A percentile compares a stretch with the other conserved stretches of the same genome.
phyloP scores from a whole-genome alignment of 2,888 invertebrate species.

The Tetrapedia diversipes region DNA sequence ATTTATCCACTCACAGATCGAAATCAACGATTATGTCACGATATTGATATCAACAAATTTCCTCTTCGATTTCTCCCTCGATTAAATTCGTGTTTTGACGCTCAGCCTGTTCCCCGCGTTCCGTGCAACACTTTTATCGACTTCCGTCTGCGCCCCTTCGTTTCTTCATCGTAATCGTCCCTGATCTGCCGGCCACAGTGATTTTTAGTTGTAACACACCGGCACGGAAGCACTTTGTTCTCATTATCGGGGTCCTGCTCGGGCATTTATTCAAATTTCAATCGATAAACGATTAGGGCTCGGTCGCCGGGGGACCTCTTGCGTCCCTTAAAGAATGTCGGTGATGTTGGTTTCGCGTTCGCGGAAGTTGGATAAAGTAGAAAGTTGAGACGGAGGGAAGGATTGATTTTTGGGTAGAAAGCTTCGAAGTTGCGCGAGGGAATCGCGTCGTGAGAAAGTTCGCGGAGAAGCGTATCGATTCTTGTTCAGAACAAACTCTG shows the following conservation, averaged over 20 bases:
- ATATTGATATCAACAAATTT: not conserved
- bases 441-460: not conserved
- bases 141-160: too few species aligned
- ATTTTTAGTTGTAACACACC: not conserved
- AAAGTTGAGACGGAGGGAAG: not conserved
- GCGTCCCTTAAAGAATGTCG: not conserved
- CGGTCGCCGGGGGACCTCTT: not conserved
- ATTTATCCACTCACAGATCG: too few species aligned
- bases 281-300: constrained; percentile 3
- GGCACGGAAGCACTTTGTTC: not conserved
- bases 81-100: not conserved
- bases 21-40: not conserved
- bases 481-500: not conserved
- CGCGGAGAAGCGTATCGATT: not conserved
- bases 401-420: not conserved
- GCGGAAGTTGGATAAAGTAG: not conserved
- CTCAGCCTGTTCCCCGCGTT: not conserved
- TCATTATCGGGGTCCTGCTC: not conserved
- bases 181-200: not conserved
- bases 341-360: not conserved
- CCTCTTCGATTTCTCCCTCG: not conserved
- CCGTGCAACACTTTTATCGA: not conserved
- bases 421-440: not conserved
- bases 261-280: constrained; percentile 6
- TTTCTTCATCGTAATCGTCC: not conserved